A percentile compares a stretch with the other conserved stretches of the same genome.
These are phyloP conservation scores for Ophraella communa DNA, from an alignment of 2,888 invertebrate genomes.

Conservation along the genomic window DNA sequence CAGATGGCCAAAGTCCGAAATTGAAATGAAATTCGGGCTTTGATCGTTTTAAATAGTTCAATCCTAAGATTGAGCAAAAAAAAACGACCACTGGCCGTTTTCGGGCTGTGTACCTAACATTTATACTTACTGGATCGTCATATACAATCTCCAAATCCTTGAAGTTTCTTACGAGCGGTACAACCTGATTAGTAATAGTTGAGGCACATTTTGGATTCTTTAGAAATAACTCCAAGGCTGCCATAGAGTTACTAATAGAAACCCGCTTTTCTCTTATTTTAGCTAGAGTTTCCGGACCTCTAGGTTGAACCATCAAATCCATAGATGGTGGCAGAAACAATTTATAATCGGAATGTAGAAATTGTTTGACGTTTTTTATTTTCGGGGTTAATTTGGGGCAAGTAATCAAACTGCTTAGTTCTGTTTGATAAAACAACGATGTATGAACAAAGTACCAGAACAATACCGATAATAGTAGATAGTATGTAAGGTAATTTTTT, in stretches of 20 bases:
- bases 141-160: constrained; percentile 2
- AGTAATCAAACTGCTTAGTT: constrained; percentile 2
- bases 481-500: too few relatives aligned
- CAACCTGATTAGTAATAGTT: neutral
- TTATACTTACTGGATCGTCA: constrained; percentile 5
- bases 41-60: too few relatives aligned
- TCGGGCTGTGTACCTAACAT: too few relatives aligned
- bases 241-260: neutral
- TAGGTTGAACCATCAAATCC: neutral
- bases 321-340: neutral
- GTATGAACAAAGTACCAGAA: neutral
- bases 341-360: neutral
- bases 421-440: constrained; percentile 5
- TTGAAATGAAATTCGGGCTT: too few relatives aligned
- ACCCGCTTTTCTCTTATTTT: neutral
- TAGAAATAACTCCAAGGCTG: neutral
- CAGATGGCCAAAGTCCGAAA: too few relatives aligned
- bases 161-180: neutral
- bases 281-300: neutral
- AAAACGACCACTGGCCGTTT: too few relatives aligned
- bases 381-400: neutral
- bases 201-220: neutral
- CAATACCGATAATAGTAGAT: neutral
- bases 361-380: constrained; percentile 4
- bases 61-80: too few relatives aligned